Percentiles rank a stretch among this genome's conserved stretches.
These are phyloP conservation scores for Paratrypauchen microcephalus DNA, from an alignment of 2,797 vertebrate genomes.

Conservation along the genomic window DNA sequence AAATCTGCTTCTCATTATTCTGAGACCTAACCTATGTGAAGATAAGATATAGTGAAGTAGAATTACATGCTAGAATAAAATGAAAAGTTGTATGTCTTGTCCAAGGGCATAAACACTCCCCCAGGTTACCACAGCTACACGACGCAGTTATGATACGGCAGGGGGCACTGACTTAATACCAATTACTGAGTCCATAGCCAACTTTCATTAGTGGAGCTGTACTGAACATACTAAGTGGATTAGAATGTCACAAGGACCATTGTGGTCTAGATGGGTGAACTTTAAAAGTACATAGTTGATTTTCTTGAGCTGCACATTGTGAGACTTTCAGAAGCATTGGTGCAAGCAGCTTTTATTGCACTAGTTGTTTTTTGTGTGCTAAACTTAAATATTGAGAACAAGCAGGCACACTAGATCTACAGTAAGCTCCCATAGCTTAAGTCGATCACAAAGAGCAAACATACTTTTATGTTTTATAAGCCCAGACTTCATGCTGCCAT, in stretches of 20 bases:
- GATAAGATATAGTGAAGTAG: background rate
- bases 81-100: background rate
- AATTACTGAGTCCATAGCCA: background rate
- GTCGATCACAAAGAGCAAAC: conserved; percentile 14
- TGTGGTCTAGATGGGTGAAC: conserved; percentile 39
- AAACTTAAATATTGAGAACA: background rate
- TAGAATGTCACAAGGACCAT: conserved; percentile 40
- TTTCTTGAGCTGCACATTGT: background rate
- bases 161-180: background rate
- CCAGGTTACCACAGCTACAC: background rate
- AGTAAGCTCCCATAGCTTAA: background rate
- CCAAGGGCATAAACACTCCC: background rate
- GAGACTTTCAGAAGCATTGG: conserved; percentile 1
- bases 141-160: background rate
- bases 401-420: conserved; percentile 8
- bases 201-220: conserved; percentile 19
- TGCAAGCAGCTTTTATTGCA: background rate
- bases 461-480: conserved; percentile 19
- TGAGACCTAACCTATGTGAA: background rate
- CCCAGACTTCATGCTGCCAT: conserved; percentile 21
- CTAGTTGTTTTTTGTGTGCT: background rate
- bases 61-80: background rate
- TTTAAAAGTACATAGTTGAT: background rate
- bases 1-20: background rate
- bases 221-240: conserved; percentile 41